Evolutionary conservation across 2,888 invertebrate genomes (phyloP).

Genomic region (Asteroscopus sphinx): DNA sequence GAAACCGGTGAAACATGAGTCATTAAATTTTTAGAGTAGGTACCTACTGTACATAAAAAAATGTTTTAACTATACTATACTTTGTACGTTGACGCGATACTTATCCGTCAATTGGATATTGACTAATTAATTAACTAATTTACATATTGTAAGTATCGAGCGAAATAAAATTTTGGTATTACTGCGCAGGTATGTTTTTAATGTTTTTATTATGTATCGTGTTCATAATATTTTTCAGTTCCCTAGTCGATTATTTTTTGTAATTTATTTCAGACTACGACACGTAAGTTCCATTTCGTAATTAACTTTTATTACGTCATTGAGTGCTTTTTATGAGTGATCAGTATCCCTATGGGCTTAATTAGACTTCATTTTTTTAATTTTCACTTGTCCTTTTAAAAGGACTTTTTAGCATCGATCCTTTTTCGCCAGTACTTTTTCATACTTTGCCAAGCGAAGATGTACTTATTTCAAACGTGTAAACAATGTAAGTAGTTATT

Average conservation of each 20-base stretch:
- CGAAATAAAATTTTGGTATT: conserved; percentile 17
- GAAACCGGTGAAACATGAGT: too few species aligned
- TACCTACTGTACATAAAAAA: conserved; percentile 17
- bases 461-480: conserved; percentile 32
- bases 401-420: not conserved
- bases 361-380: conserved; percentile 32
- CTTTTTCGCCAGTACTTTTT: conserved; percentile 40
- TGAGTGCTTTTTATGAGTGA: conserved; percentile 39
- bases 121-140: conserved; percentile 16
- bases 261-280: conserved; percentile 37
- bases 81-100: conserved; percentile 6
- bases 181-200: conserved; percentile 20
- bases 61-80: conserved; percentile 10
- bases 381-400: conserved; percentile 23
- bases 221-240: conserved; percentile 31
- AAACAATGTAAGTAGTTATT: conserved; percentile 31
- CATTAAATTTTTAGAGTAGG: conserved; percentile 41
- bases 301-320: conserved; percentile 49
- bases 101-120: conserved; percentile 4
- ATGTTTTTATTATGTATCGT: too few species aligned
- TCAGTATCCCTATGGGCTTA: conserved; percentile 42
- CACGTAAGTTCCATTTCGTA: conserved; percentile 40
- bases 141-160: conserved; percentile 3
- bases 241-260: conserved; percentile 44
- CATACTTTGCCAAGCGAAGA: conserved; percentile 28